Percentiles rank a stretch among this genome's conserved stretches.
These are phyloP conservation scores for Propithecus deckenii DNA, from an alignment of 2,797 vertebrate genomes.

Conservation along the genomic window DNA sequence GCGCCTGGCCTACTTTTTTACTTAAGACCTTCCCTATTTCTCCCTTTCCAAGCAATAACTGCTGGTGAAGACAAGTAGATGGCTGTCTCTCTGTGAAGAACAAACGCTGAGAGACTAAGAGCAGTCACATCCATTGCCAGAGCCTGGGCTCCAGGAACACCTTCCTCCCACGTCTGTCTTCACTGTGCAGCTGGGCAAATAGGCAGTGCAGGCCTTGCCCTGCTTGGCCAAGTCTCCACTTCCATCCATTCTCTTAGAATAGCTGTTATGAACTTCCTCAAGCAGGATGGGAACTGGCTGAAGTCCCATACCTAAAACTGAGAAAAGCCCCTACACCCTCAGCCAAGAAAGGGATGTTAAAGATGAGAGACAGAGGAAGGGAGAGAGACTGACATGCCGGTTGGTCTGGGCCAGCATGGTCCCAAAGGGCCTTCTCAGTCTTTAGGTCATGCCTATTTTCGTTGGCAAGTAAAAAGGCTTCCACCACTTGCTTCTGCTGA, in stretches of 20 bases:
- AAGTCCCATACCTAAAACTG: not conserved
- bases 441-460: not conserved
- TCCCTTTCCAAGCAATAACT: not conserved
- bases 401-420: not conserved
- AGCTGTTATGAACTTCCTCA: not conserved
- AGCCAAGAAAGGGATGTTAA: slow-evolving; percentile 18
- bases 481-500: not conserved
- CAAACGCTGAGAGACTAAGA: not conserved
- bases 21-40: not conserved
- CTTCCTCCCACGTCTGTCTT: not conserved
- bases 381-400: not conserved
- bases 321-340: slow-evolving; percentile 30
- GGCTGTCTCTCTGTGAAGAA: not conserved
- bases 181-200: not conserved
- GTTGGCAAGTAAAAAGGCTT: not conserved
- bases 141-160: not conserved
- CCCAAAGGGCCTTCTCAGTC: not conserved
- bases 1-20: not conserved
- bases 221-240: not conserved
- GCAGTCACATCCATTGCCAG: not conserved
- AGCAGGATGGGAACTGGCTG: not conserved
- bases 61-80: not conserved
- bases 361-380: not conserved
- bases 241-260: not conserved
- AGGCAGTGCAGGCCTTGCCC: not conserved